phyloP scores from a whole-genome alignment of 2,888 invertebrate genomes.

The Apantesis nais region DNA sequence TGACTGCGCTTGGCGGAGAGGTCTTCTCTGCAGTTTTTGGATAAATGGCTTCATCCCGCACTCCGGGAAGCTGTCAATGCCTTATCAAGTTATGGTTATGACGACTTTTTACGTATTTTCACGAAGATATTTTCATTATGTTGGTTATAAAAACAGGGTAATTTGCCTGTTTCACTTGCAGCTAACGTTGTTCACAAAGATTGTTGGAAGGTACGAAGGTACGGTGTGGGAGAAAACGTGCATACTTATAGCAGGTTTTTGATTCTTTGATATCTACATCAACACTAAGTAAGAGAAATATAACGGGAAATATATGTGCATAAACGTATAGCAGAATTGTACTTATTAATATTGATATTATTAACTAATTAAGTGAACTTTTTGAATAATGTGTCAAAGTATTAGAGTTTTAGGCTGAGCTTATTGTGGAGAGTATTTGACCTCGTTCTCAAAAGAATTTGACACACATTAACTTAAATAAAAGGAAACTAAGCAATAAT shows the following conservation, averaged over 20 bases:
- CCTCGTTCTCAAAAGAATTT: background rate
- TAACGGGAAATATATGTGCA: conserved; percentile 19
- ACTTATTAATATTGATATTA: conserved; percentile 12
- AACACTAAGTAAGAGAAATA: conserved; percentile 17
- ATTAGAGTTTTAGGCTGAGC: background rate
- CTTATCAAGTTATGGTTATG: conserved; percentile 65
- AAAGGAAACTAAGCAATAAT: background rate
- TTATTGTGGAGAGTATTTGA: background rate
- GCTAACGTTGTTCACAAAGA: conserved; percentile 33
- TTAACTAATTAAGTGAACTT: conserved; percentile 1
- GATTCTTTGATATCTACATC: conserved; percentile 14
- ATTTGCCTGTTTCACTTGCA: conserved; percentile 43
- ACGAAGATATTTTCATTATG: conserved; percentile 69
- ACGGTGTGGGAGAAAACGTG: conserved; percentile 36
- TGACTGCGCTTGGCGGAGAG: conserved; percentile 69
- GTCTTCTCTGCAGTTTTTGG: conserved; percentile 70
- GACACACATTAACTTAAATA: background rate
- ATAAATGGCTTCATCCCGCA: conserved; percentile 82
- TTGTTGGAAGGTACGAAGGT: conserved; percentile 36
- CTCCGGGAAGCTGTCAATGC: conserved; percentile 62
- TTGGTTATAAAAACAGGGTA: conserved; percentile 36
- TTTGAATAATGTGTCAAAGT: conserved; percentile 4
- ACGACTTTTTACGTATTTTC: conserved; percentile 63
- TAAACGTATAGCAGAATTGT: conserved; percentile 11
- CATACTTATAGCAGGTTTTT: conserved; percentile 17